phyloP scores from a whole-genome alignment of 35 echinoderm and acorn worm species.

The Eucidaris tribuloides region DNA sequence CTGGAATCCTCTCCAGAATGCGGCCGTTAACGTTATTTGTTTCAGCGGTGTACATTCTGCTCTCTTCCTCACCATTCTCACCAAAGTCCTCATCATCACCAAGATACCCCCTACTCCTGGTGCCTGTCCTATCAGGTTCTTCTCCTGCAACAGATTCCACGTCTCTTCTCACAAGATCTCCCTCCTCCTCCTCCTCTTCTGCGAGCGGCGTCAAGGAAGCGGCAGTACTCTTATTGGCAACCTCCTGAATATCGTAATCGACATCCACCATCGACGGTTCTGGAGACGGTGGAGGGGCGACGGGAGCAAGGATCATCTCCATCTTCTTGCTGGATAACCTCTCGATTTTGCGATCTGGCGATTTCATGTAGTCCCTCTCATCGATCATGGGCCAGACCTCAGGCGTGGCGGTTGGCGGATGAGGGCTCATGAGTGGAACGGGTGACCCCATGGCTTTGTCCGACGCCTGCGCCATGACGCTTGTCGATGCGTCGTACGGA shows the following conservation, averaged over 20 bases:
- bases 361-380: constrained; percentile 56
- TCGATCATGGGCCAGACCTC: constrained; percentile 68
- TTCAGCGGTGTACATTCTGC: no score
- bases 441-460: constrained; percentile 25
- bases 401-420: background rate
- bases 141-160: background rate
- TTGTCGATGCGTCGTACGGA: background rate
- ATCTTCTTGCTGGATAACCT: constrained; percentile 46
- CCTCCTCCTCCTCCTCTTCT: constrained; percentile 62
- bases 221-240: background rate
- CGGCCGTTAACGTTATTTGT: no score
- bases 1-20: no score
- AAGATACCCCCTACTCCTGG: background rate
- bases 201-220: constrained; percentile 26
- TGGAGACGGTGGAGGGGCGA: constrained; percentile 65
- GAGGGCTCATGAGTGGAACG: constrained; percentile 1
- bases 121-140: background rate
- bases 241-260: constrained; percentile 15
- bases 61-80: no score
- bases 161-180: background rate
- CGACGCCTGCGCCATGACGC: constrained; percentile 8
- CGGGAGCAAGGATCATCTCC: constrained; percentile 43
- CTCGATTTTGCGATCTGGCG: constrained; percentile 22
- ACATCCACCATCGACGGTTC: constrained; percentile 30
- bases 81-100: background rate